These are phyloP conservation scores for Cotesia typhae DNA, from an alignment of 1,140 invertebrate species.

Conservation along the genomic window DNA sequence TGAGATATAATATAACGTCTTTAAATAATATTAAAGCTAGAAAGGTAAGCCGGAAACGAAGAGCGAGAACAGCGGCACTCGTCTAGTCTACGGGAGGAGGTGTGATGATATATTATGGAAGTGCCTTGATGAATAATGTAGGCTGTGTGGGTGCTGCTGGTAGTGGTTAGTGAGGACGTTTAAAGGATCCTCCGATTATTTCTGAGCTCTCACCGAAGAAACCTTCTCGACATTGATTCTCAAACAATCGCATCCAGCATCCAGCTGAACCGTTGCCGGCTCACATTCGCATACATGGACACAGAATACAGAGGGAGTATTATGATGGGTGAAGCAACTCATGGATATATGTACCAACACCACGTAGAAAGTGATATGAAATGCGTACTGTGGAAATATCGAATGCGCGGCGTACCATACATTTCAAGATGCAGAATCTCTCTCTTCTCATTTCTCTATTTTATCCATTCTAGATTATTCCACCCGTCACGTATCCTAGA, in stretches of 20 bases:
- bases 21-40: neutral
- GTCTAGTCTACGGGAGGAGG: neutral
- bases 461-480: conserved; percentile 9
- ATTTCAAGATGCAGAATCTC: conserved; percentile 26
- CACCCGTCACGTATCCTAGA: neutral
- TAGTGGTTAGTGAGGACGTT: conserved; percentile 1
- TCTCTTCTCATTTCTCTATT: conserved; percentile 2
- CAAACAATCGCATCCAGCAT: conserved; percentile 26
- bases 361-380: conserved; percentile 29
- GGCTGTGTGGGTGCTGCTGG: neutral
- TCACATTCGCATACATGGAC: neutral
- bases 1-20: too few species aligned
- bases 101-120: conserved; percentile 24
- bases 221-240: conserved; percentile 32
- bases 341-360: conserved; percentile 10
- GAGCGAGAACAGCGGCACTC: conserved; percentile 15
- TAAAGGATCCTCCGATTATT: conserved; percentile 22
- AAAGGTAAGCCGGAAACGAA: neutral
- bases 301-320: too few species aligned
- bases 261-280: neutral
- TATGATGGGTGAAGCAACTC: neutral
- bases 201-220: neutral
- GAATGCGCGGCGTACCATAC: conserved; percentile 23
- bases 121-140: conserved; percentile 33
- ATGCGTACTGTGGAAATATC: conserved; percentile 33